Conservation (phyloP, 1,140 invertebrate species). For the Lucilia sericata region DNA sequence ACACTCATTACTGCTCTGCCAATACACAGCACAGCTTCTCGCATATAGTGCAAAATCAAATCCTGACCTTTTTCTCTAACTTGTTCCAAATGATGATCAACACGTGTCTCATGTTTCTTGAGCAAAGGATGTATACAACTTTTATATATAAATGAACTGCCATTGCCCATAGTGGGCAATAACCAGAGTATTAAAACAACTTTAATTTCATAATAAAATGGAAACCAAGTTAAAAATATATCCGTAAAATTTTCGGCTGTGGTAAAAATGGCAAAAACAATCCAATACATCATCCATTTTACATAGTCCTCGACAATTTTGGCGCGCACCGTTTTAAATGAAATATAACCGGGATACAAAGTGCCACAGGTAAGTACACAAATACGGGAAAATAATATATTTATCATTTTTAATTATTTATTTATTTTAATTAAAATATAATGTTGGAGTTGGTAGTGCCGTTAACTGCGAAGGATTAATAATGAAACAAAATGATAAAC, state of each 20-base stretch:
- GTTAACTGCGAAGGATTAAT: too few relatives aligned
- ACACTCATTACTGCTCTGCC: conserved; percentile 47
- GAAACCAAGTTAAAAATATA: conserved; percentile 48
- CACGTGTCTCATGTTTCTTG: conserved; percentile 73
- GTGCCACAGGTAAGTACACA: conserved; percentile 52
- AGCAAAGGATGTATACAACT: conserved; percentile 52
- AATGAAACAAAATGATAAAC: too few relatives aligned
- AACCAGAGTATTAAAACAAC: conserved; percentile 55
- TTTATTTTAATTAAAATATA: background rate
- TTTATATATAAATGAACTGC: conserved; percentile 51
- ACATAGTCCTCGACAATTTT: conserved; percentile 97
- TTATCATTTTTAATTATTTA: conserved; percentile 16
- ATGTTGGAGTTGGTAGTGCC: too few relatives aligned
- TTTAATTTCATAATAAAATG: conserved; percentile 54
- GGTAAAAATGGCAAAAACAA: conserved; percentile 53
- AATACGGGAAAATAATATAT: conserved; percentile 18
- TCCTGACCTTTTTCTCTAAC: conserved; percentile 89
- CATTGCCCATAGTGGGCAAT: conserved; percentile 52
- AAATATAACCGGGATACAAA: conserved; percentile 68
- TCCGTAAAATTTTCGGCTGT: conserved; percentile 47
- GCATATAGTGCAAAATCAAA: conserved; percentile 48
- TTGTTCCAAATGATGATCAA: conserved; percentile 87
- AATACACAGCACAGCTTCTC: background rate
- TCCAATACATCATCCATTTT: conserved; percentile 59
- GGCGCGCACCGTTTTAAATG: conserved; percentile 94